Evolutionary conservation across 2,113 vertebrate species (phyloP), one percentile per base, ranked within the genome.

Genomic region (Pelecanus crispus): DNA sequence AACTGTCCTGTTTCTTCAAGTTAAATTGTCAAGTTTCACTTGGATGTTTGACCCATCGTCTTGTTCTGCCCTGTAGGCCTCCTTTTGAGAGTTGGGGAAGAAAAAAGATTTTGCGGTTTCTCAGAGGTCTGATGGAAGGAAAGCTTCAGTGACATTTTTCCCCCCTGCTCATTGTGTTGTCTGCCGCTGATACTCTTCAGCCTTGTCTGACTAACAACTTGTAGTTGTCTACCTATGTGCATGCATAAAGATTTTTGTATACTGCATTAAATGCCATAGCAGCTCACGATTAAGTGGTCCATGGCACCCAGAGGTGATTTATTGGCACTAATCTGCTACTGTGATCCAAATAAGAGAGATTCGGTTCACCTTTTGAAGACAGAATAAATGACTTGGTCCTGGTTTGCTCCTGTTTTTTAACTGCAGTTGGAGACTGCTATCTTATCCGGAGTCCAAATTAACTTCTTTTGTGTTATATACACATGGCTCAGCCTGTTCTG

Each of bases 171-270:
- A 1, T 18, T 59, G 40, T 56, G 34, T 47, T 47, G 29, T 72
- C 55, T 32, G 6, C 40, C 47, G 50, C 56, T 66, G 40, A 32
- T 59, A 21, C 9, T 85, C 29, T 74, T 63, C 22, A 68, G 1
- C 32, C 29, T 61, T 40, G 32, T 21, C n/a, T 67, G 50, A 45
- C 20, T 44, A 32, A 55, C 19, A 67, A 9, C 47, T 11, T 63
- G 38, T 25, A n/a, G 40, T 31, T 92, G 9, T 61, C 11, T 36
- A 52, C 28, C 49, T 38, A 0, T 0, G 3, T 58, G 22, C 45
- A 26, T 32, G 7, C 20, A 2, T 28, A 21, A 7, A 56, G 25
- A 10, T 12, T 65, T 77, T 49, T 67, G 21, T 31, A 17, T 38
- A 13, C 29, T 50, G 58, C n/a, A 12, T 86, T 26, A 65, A 81